Base-by-base conservation (phyloP, 2,888 invertebrate genomes). In the Eurytoma adleriae region DNA sequence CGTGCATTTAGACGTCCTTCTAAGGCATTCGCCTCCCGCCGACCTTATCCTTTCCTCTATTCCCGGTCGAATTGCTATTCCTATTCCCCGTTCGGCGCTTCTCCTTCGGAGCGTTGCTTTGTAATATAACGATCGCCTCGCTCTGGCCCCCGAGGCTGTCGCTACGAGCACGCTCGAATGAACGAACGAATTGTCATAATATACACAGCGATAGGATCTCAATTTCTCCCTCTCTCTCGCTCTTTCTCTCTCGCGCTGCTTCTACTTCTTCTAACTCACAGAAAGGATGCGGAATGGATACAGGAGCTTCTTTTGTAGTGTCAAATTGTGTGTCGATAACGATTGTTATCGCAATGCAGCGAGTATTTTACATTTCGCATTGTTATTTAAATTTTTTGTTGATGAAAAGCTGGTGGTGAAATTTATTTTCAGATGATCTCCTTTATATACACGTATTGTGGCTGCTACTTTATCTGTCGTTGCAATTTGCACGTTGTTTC, bases 181-280 rank as follows among this genome's bases (percentile, higher is more conserved):
- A 77, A 27, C 62, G 64, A 70, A 69, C 62, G 70, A 77, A 68
- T 67, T 75, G 75, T 75, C 67, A 67, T 67, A 75, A 68, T 68
- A 75, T n/a, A n/a, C 59, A 57, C 14, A 50, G 59, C 67, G 67
- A 68, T 75, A 68, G 50, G 48, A 75, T 68, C 73, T 73, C 64
- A 64, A 64, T 73, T 62, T 73, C 66, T 27, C 30, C 10, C 27
- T 52, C 27, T 18, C 24, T 62, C 59, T 20, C 48, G 16, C 71
- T 13, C 68, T 3, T 57, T 57, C 18, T 13, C 18, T 40, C 57
- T 70, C n/a, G 18, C 16, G 16, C 12, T 70, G 12, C 30, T 18
- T 48, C n/a, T 64, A 16, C 40, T 20, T 40, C 40, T 2, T 18
- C 24, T 52, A 20, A 12, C 54, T 16, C 1, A 4, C 16, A 20